Evolutionary conservation across 2,797 vertebrate genomes (phyloP), one percentile per base, ranked within the genome.

Genomic region (Melanotaenia nigrans): DNA sequence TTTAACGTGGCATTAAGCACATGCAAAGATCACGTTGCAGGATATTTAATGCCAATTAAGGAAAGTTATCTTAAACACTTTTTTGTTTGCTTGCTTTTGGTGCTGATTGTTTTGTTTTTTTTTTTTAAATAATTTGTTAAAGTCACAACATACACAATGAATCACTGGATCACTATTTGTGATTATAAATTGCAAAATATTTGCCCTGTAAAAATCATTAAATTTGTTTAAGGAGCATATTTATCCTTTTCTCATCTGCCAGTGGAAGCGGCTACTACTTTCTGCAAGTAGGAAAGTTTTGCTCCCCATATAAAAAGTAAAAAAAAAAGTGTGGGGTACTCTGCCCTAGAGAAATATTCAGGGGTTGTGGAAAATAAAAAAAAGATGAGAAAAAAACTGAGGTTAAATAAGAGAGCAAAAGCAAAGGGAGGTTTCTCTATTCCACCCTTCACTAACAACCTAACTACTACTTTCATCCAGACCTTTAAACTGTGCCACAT

Each of bases 391-490:
- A 42, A 61, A 55, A 79, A 71, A 69, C 33, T 30, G 47, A 69
- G 63, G 68, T 76, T 70, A 49, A 18, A 75, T 61, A 55, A 78
- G 78, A 75, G 65, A 80, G 40, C 67, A 72, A 66, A 69, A 25
- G 5, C 68, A 25, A 42, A 68, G 64, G 60, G 69, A 67, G 7
- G 14, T 67, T 67, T 77, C 40, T 69, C 24, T 77, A 58, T 80
- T 11, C 68, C 66, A 35, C 75, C 65, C 79, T 85, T 79, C 77
- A 40, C 82, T 85, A 84, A 87, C 78, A 79, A 73, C 78, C 74
- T 88, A 91, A 92, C 78, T 56, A 86, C 90, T 78, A 85, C 85
- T 83, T 85, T 87, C 73, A 38, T 66, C 61, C 73, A 40, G 61
- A 32, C 8, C 68, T 75, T 32, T 65, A 85, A 68, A 60, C 83